Base-by-base conservation (phyloP, 2,797 vertebrate species). In the Pitangus sulphuratus region DNA sequence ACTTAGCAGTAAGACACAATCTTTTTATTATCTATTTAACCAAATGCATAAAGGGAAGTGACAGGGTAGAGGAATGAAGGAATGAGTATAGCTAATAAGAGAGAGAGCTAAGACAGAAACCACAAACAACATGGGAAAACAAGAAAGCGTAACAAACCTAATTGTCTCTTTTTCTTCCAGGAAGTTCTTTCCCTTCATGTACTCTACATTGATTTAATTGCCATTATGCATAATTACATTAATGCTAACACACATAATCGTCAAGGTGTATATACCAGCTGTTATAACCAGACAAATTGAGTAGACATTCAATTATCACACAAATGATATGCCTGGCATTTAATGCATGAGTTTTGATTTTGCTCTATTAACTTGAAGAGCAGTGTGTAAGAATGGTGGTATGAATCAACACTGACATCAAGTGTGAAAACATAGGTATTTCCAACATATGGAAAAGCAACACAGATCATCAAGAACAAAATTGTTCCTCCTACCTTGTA, bases 401-500 rank as follows among this genome's bases (percentile, higher is more conserved):
- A 17, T 1, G 3, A 87, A n/a, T 53, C 58, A 39, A 45, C 44
- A 82, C 25, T 28, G 80, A 66, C 20, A 84, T 57, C 21, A 66
- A 69, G 15, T 25, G 47, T 77, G 51, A 91, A 83, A 94, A 90
- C 9, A 65, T 2, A 68, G 24, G 4, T 42, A 70, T 14, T 82
- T 91, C 28, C 37, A 85, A 84, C 3, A 1, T 30, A 31, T 50
- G 33, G 40, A 84, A 91, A 88, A 82, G 69, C 42, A 80, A 80
- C 31, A 40, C 6, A 74, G 47, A 61, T 19, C 11, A 25, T 40
- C 31, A 79, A 79, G 40, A 92, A 91, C 28, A 66, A 71, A 89
- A 74, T 17, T 51, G 45, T 61, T 70, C 31, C 60, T 93, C 83
- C 81, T 97, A 99, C 99, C 99, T 97, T 99, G 98, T 28, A 99